These are phyloP conservation scores for Micropoecilia bifurca DNA, from an alignment of 2,797 vertebrate genomes.

Conservation along the genomic window DNA sequence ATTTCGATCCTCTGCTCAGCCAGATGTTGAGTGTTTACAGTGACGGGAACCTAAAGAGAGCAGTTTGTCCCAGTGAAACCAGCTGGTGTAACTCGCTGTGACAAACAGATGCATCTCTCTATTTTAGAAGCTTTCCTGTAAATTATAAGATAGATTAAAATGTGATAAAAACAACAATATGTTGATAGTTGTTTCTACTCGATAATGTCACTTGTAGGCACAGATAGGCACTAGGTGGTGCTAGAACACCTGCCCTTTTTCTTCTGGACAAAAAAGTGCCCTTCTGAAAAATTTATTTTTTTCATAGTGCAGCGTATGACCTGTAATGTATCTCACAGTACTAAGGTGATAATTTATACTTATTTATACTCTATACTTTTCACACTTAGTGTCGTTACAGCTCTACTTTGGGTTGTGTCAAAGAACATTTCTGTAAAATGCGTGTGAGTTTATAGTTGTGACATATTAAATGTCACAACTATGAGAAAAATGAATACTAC, in stretches of 20 bases:
- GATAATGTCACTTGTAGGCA: background rate
- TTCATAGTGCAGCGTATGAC: no score
- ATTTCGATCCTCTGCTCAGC: background rate
- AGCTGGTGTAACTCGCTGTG: conserved; percentile 13
- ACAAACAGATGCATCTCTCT: conserved; percentile 8
- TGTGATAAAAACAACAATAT: background rate
- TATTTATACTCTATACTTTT: background rate
- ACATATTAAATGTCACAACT: background rate
- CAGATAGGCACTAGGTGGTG: background rate
- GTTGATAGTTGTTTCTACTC: background rate
- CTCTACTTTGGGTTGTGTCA: background rate
- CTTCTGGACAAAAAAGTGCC: no score
- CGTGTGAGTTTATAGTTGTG: background rate
- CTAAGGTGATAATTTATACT: no score
- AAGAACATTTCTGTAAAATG: background rate
- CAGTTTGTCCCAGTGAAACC: conserved; percentile 1
- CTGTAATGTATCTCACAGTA: no score
- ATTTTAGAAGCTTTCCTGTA: background rate
- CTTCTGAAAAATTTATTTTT: no score
- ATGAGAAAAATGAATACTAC: background rate
- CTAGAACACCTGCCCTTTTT: no score
- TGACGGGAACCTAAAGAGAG: background rate
- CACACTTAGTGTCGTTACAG: background rate
- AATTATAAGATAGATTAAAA: background rate
- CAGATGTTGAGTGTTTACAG: background rate